phyloP scores from a whole-genome alignment of 2,888 invertebrate genomes.

The Myopa tessellatipennis region DNA sequence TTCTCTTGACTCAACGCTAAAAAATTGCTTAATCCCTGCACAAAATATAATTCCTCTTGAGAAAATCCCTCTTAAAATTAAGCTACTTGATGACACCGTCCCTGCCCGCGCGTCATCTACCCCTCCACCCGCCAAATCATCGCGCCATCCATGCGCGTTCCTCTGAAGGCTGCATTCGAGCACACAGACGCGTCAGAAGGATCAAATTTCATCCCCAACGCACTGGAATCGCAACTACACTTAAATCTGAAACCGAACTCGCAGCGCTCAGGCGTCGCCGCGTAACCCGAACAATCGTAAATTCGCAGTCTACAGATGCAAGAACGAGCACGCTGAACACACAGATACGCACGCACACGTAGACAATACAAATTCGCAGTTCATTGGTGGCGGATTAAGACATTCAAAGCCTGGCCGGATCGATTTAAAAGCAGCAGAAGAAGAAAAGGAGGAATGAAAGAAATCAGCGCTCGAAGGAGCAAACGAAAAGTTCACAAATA shows the following conservation, averaged over 20 bases:
- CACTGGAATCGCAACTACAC: slow-evolving; percentile 7
- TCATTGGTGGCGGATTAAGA: slow-evolving; percentile 64
- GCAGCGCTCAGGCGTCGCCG: slow-evolving; percentile 6
- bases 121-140: neutral
- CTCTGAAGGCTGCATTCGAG: slow-evolving; percentile 5
- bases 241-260: slow-evolving; percentile 28
- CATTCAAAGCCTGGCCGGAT: slow-evolving; percentile 53
- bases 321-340: neutral
- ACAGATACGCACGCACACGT: slow-evolving; percentile 11
- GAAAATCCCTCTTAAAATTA: slow-evolving; percentile 63
- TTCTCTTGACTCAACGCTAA: slow-evolving; percentile 48
- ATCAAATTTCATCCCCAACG: slow-evolving; percentile 65
- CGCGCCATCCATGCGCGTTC: neutral
- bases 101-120: neutral
- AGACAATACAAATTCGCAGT: slow-evolving; percentile 54
- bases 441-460: slow-evolving; percentile 45
- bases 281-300: slow-evolving; percentile 36
- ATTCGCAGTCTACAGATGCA: slow-evolving; percentile 31
- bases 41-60: slow-evolving; percentile 50
- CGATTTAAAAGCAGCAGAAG: slow-evolving; percentile 57
- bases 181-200: slow-evolving; percentile 50
- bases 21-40: slow-evolving; percentile 61
- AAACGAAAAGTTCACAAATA: slow-evolving; percentile 59
- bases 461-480: slow-evolving; percentile 49
- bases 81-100: slow-evolving; percentile 57